phyloP scores from a whole-genome alignment of 2,888 invertebrate species.

The Mesoligia furuncula region DNA sequence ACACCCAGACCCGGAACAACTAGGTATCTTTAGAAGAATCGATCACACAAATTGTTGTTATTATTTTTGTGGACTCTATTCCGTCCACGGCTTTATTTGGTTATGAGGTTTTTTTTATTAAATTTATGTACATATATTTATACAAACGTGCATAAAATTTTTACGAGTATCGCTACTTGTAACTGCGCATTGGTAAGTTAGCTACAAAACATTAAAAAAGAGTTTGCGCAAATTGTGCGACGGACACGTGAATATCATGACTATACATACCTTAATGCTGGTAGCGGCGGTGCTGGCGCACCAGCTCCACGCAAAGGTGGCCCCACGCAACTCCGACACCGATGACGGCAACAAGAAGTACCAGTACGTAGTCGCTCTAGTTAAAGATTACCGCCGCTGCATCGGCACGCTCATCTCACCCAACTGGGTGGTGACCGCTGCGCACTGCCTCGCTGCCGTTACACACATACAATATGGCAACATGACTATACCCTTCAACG shows the following conservation, averaged over 20 bases:
- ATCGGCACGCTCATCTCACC: constrained; percentile 41
- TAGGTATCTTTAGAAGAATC: not conserved
- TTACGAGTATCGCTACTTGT: constrained; percentile 24
- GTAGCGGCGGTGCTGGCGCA: not conserved
- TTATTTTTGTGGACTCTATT: not conserved
- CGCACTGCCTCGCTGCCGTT: not conserved
- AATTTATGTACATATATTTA: constrained; percentile 1
- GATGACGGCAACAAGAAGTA: not conserved
- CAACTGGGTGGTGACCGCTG: constrained; percentile 43
- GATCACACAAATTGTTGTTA: not conserved
- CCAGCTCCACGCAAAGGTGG: not conserved
- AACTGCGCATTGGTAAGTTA: not conserved
- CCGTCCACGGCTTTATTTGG: not conserved
- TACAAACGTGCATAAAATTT: constrained; percentile 5
- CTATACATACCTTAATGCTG: not conserved
- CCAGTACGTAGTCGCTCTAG: constrained; percentile 25
- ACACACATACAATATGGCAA: constrained; percentile 36
- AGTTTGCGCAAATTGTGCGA: not conserved
- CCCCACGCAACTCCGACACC: no score
- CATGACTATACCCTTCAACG: not conserved
- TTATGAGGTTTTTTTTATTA: not conserved
- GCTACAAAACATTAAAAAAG: not conserved
- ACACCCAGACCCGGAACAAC: not conserved
- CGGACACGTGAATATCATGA: constrained; percentile 18
- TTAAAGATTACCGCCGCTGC: constrained; percentile 14